Conservation (phyloP, 2,888 invertebrate genomes). For the Neocrepidodera transversa region DNA sequence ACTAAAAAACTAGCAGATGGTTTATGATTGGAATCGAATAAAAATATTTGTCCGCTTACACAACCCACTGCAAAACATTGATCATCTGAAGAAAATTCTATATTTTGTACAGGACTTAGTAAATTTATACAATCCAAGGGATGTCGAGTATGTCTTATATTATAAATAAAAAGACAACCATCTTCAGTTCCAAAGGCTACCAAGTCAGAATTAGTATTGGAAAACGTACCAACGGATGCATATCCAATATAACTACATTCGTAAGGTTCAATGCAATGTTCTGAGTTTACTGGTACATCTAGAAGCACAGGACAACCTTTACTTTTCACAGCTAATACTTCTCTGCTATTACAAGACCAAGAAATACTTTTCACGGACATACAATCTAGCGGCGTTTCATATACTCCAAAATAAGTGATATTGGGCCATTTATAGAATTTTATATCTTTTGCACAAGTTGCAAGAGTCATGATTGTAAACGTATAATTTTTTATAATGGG, state of each 20-base stretch:
- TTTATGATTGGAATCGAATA: slow-evolving; percentile 40
- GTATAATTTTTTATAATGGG: background rate
- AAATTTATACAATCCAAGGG: slow-evolving; percentile 17
- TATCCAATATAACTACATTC: slow-evolving; percentile 33
- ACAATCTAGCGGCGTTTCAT: slow-evolving; percentile 44
- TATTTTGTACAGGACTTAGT: slow-evolving; percentile 37
- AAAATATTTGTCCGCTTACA: slow-evolving; percentile 40
- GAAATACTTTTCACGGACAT: slow-evolving; percentile 48
- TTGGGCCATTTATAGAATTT: slow-evolving; percentile 64
- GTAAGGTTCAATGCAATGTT: slow-evolving; percentile 30
- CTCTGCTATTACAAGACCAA: slow-evolving; percentile 52
- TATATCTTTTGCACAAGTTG: slow-evolving; percentile 65
- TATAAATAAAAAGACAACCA: slow-evolving; percentile 48
- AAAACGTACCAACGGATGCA: slow-evolving; percentile 45
- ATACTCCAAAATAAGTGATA: slow-evolving; percentile 53
- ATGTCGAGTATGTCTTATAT: slow-evolving; percentile 37
- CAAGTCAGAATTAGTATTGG: slow-evolving; percentile 41
- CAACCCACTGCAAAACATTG: slow-evolving; percentile 44
- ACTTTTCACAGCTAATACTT: slow-evolving; percentile 46
- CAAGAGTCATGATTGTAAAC: slow-evolving; percentile 62
- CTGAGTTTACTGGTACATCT: slow-evolving; percentile 32
- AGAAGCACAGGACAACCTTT: slow-evolving; percentile 45
- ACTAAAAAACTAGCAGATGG: slow-evolving; percentile 44
- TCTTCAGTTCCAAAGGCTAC: slow-evolving; percentile 47
- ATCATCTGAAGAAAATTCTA: slow-evolving; percentile 50